Evolutionary conservation across 2,797 vertebrate species (phyloP).

Genomic region (Chelonia mydas): DNA sequence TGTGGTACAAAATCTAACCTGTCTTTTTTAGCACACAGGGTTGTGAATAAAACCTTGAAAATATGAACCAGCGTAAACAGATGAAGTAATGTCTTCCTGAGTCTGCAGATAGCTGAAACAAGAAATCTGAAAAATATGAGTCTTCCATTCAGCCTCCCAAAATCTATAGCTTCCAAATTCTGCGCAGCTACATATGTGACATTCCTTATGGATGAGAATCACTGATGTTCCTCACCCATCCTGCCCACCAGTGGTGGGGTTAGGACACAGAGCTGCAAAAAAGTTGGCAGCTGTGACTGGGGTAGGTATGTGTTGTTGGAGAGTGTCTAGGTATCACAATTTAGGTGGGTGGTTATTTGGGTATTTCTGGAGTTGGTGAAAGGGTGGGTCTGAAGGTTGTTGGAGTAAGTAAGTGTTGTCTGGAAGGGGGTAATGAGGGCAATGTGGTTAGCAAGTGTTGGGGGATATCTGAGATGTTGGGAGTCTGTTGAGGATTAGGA

Average conservation of each 20-base stretch:
- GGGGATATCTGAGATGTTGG: background rate
- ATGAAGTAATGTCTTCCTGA: background rate
- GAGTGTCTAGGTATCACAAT: background rate
- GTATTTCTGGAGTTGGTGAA: background rate
- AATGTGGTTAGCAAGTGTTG: background rate
- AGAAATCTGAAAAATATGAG: background rate
- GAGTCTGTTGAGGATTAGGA: background rate
- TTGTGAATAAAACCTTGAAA: background rate
- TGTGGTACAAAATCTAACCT: background rate
- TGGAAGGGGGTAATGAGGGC: background rate
- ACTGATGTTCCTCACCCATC: background rate
- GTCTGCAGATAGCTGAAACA: background rate
- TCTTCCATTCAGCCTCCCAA: background rate
- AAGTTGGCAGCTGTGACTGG: background rate
- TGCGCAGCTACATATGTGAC: background rate
- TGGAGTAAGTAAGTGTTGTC: background rate
- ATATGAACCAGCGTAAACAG: background rate
- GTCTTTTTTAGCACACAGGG: background rate
- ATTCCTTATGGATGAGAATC: background rate
- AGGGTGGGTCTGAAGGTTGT: background rate
- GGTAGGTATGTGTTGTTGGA: background rate
- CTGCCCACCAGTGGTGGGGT: too few relatives aligned
- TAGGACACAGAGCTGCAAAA: background rate
- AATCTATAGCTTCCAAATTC: rapidly evolving
- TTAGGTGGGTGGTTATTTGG: background rate